Conservation (phyloP, 37 sponge, comb jelly and placozoan species). For the Halichondria panicea region DNA sequence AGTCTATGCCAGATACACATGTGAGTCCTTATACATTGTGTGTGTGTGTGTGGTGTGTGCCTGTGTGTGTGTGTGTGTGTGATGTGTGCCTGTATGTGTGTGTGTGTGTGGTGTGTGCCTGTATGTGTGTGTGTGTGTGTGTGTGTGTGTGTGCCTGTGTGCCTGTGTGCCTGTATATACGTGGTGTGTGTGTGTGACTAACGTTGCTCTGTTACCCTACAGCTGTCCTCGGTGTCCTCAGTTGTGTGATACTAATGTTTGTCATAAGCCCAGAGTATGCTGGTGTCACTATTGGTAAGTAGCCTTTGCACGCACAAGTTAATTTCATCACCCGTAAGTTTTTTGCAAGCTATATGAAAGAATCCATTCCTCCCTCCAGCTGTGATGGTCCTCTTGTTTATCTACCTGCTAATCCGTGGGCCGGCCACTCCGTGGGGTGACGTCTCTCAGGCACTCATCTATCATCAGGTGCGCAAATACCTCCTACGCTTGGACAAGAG, state of each 20-base stretch:
- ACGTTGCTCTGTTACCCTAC: background rate
- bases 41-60: too few species aligned
- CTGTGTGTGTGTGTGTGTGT: too few species aligned
- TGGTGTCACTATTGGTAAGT: constrained; percentile 65
- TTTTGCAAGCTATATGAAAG: too few species aligned
- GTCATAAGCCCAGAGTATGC: constrained; percentile 77
- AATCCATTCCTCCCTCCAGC: constrained; percentile 44
- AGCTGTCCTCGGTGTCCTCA: constrained; percentile 84
- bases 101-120: too few species aligned
- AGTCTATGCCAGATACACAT: constrained; percentile 69
- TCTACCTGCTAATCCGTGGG: constrained; percentile 79
- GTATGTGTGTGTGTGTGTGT: too few species aligned
- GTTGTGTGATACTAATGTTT: constrained; percentile 93
- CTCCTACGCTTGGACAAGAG: constrained; percentile 92
- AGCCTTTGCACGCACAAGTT: too few species aligned
- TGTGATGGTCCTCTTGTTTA: constrained; percentile 75
- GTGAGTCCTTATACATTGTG: constrained; percentile 29
- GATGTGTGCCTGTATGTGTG: too few species aligned
- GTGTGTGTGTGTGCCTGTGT: too few species aligned
- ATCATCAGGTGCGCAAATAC: constrained; percentile 98
- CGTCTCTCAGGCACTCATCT: constrained; percentile 98
- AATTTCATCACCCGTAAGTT: too few species aligned
- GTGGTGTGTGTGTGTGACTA: too few species aligned
- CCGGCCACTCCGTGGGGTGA: constrained; percentile 98
- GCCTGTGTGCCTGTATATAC: too few species aligned